Percentiles rank a stretch among this genome's conserved stretches.
phyloP scores from a whole-genome alignment of 1,140 invertebrate genomes.

The Brachionus angularis region DNA sequence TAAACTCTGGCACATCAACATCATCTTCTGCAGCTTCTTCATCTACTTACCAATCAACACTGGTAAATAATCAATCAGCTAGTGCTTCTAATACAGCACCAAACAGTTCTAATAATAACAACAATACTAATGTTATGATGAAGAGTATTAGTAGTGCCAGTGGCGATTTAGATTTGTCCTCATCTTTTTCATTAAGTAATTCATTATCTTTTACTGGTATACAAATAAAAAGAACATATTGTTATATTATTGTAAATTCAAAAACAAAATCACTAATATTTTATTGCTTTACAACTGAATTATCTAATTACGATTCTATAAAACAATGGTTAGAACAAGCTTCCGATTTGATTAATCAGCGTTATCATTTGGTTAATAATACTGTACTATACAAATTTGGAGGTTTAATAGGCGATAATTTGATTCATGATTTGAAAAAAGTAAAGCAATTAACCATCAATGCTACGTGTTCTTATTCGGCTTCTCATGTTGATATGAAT shows the following conservation, averaged over 20 bases:
- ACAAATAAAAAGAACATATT: slow-evolving; percentile 25
- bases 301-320: neutral
- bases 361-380: slow-evolving; percentile 39
- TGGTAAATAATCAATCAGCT: too few relatives aligned
- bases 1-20: too few relatives aligned
- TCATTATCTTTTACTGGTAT: neutral
- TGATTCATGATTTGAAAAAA: neutral
- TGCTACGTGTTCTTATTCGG: neutral
- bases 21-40: too few relatives aligned
- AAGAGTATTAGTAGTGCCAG: slow-evolving; percentile 10
- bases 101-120: too few relatives aligned
- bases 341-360: neutral
- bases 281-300: slow-evolving; percentile 9
- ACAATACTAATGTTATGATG: neutral
- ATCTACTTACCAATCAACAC: too few relatives aligned
- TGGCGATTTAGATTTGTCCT: slow-evolving; percentile 14
- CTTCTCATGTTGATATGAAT: too few relatives aligned
- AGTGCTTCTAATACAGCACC: too few relatives aligned
- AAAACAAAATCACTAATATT: neutral
- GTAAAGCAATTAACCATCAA: slow-evolving; percentile 6
- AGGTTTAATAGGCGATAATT: slow-evolving; percentile 30
- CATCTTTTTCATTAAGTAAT: neutral
- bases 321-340: slow-evolving; percentile 34
- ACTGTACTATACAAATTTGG: slow-evolving; percentile 42
- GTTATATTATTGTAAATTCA: slow-evolving; percentile 8